Evolutionary conservation across 2,113 vertebrate species (phyloP).

Genomic region (Microtus pennsylvanicus): DNA sequence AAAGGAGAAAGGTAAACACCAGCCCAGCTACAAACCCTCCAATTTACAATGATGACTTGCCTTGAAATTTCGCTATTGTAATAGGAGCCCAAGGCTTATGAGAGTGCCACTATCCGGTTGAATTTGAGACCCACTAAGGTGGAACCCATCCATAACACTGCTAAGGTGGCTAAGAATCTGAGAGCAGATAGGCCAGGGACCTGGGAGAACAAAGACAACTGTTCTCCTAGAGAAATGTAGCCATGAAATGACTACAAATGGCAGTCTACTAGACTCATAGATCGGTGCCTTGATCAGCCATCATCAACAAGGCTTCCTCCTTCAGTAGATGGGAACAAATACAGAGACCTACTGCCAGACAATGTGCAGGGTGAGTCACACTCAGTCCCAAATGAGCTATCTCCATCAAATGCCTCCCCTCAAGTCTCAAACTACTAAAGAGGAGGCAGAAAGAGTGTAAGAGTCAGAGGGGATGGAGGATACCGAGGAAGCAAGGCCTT

Average conservation of each 20-base stretch:
- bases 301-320: background rate
- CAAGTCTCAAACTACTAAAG: background rate
- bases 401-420: background rate
- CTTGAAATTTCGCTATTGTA: background rate
- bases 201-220: background rate
- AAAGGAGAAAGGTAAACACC: background rate
- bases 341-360: background rate
- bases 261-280: background rate
- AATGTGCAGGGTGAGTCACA: background rate
- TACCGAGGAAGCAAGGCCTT: background rate
- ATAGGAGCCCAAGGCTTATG: background rate
- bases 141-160: background rate
- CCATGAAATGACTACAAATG: background rate
- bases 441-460: background rate
- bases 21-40: background rate
- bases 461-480: background rate
- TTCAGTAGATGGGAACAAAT: background rate
- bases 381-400: background rate
- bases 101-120: background rate
- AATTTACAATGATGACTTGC: background rate
- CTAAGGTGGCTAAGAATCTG: background rate
- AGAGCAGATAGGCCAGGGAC: background rate
- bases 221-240: background rate
- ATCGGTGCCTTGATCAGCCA: too few species aligned
- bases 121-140: background rate